Evolutionary conservation across 1,140 invertebrate species (phyloP).

Genomic region (Streblospio benedicti): DNA sequence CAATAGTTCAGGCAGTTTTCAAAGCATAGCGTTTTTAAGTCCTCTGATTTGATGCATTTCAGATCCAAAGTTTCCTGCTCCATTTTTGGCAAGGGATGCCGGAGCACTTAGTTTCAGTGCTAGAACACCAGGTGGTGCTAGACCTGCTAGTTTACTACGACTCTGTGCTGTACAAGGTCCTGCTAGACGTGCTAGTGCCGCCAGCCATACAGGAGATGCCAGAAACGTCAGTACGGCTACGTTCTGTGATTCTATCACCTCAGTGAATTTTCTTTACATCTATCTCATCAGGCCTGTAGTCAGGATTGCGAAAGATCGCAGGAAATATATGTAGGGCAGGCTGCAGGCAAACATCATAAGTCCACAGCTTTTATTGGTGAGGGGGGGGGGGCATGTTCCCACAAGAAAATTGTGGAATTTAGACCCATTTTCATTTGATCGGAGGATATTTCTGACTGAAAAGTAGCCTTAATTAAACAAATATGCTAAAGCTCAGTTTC

Average conservation of each 20-base stretch:
- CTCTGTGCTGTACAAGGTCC: not conserved
- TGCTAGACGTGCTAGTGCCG: not conserved
- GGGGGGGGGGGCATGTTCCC: not conserved
- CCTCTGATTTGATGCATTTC: not conserved
- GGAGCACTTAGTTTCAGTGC: not conserved
- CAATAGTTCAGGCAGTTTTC: not conserved
- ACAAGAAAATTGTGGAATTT: too few relatives aligned
- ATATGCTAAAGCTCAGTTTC: too few relatives aligned
- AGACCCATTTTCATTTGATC: too few relatives aligned
- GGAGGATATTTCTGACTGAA: too few relatives aligned
- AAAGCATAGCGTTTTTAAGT: not conserved
- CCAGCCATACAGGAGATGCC: not conserved
- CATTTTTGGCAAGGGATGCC: conserved; percentile 7
- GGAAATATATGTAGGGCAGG: not conserved
- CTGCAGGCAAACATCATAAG: not conserved
- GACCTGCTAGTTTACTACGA: not conserved
- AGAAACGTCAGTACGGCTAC: not conserved
- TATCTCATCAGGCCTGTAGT: not conserved
- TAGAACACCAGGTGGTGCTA: not conserved
- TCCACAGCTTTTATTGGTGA: not conserved
- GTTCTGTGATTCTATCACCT: not conserved
- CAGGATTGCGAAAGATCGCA: not conserved
- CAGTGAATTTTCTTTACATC: not conserved
- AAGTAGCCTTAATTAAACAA: too few relatives aligned
- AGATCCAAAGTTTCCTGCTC: not conserved